phyloP scores from a whole-genome alignment of 2,888 invertebrate species.

The Pyrocoelia pectoralis region DNA sequence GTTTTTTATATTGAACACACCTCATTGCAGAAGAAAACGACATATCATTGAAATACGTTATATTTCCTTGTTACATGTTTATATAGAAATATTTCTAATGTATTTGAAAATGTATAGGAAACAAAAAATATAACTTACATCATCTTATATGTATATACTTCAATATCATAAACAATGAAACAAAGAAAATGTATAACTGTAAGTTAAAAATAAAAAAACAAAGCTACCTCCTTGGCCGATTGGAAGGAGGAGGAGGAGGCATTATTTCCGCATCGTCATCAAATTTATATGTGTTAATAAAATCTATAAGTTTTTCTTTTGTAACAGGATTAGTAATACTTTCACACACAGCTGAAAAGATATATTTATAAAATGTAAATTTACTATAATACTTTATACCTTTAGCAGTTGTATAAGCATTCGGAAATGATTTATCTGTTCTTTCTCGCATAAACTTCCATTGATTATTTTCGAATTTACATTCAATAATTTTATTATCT shows the following conservation, averaged over 20 bases:
- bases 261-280: constrained; percentile 73
- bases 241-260: constrained; percentile 75
- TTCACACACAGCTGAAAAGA: constrained; percentile 77
- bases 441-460: constrained; percentile 97
- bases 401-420: constrained; percentile 83
- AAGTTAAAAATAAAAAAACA: background rate
- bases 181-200: background rate
- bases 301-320: constrained; percentile 78
- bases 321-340: constrained; percentile 88
- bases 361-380: background rate
- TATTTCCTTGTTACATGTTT: background rate
- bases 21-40: too few relatives aligned
- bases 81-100: background rate
- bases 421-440: constrained; percentile 96
- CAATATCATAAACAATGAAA: constrained; percentile 1
- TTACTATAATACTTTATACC: background rate
- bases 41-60: too few relatives aligned
- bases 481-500: constrained; percentile 96
- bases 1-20: too few relatives aligned
- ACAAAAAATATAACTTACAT: background rate
- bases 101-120: background rate
- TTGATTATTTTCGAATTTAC: constrained; percentile 78
- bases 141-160: background rate
- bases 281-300: constrained; percentile 72
- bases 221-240: background rate